Conservation (phyloP, 2,797 vertebrate genomes). For the Hylomyscus alleni region DNA sequence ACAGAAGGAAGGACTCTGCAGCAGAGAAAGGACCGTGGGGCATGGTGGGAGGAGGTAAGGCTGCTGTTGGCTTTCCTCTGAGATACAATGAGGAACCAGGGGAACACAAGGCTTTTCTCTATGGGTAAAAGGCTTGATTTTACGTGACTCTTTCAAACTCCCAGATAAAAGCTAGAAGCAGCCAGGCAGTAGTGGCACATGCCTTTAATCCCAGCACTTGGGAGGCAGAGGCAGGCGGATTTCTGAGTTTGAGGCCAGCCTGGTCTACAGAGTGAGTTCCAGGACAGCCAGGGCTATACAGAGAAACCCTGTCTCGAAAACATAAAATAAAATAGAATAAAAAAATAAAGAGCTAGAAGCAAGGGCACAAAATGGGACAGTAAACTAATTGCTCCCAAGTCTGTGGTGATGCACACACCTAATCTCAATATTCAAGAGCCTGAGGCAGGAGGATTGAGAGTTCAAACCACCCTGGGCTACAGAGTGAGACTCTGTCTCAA, state of each 20-base stretch:
- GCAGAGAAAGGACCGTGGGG: neutral
- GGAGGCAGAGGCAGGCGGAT: too few species aligned
- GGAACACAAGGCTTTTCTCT: neutral
- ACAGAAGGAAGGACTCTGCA: neutral
- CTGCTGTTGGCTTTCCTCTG: neutral
- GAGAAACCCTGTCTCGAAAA: too few species aligned
- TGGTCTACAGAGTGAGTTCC: too few species aligned
- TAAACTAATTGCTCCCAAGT: neutral
- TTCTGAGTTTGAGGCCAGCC: too few species aligned
- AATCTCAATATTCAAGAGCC: neutral
- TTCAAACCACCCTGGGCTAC: neutral
- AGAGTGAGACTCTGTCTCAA: neutral
- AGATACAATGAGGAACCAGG: neutral
- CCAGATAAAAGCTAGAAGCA: neutral
- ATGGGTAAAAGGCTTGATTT: neutral
- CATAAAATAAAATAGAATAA: too few species aligned
- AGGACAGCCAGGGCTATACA: too few species aligned
- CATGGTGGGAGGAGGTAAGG: neutral
- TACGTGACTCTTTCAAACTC: conserved; percentile 39
- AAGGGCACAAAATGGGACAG: neutral
- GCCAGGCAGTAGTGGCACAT: too few species aligned
- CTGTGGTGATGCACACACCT: neutral
- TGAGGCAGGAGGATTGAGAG: neutral
- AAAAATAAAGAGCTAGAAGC: neutral
- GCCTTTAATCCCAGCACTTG: too few species aligned